These are phyloP conservation scores for Drosophila neotestacea DNA, from an alignment of 2,888 invertebrate genomes.

Conservation along the genomic window DNA sequence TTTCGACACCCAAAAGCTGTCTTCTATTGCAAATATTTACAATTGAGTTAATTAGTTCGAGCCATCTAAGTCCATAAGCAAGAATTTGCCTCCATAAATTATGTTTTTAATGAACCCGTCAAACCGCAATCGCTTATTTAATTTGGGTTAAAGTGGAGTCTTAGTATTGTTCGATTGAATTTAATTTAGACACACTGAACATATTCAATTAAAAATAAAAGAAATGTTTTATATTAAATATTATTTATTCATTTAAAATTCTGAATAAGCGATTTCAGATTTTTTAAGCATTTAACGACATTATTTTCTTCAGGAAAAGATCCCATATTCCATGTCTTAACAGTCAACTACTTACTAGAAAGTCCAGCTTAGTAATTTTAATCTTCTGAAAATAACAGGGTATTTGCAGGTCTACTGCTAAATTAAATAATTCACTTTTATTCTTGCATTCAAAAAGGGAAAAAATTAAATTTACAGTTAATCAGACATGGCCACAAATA, in stretches of 20 bases:
- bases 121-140: slow-evolving; percentile 1
- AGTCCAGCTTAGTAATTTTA: too few relatives aligned
- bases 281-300: too few relatives aligned
- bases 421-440: too few relatives aligned
- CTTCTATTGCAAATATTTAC: neutral
- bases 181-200: neutral
- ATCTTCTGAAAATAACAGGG: neutral
- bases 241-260: too few relatives aligned
- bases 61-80: neutral
- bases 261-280: too few relatives aligned
- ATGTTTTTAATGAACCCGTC: neutral
- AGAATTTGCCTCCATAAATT: slow-evolving; percentile 11
- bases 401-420: slow-evolving; percentile 7
- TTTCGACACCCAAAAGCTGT: neutral
- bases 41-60: slow-evolving; percentile 6
- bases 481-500: slow-evolving; percentile 81
- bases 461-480: slow-evolving; percentile 79
- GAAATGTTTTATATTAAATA: too few relatives aligned
- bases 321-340: too few relatives aligned
- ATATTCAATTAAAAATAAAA: neutral
- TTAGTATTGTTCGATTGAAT: neutral
- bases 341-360: too few relatives aligned
- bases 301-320: too few relatives aligned
- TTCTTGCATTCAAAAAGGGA: slow-evolving; percentile 23
- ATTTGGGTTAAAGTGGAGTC: slow-evolving; percentile 1